These are phyloP conservation scores for Mormyrus hasselquistii DNA, from an alignment of 2,797 vertebrate genomes.

Conservation along the genomic window DNA sequence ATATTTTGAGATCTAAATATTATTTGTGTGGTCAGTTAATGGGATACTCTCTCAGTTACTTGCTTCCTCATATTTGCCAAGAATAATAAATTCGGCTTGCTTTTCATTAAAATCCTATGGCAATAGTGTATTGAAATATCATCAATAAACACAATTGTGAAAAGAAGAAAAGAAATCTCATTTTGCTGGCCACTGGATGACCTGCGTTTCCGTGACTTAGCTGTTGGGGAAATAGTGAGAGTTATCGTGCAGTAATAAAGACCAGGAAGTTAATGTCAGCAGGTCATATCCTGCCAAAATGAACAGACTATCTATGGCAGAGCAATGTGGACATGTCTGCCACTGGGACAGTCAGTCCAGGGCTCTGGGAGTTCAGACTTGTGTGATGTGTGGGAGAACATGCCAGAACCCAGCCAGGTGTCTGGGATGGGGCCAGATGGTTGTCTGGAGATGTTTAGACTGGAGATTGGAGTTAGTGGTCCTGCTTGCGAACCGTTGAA, in stretches of 20 bases:
- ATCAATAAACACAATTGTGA: neutral
- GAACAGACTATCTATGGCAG: neutral
- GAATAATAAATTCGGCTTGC: neutral
- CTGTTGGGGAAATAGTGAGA: neutral
- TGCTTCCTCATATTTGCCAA: neutral
- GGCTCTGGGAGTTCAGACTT: neutral
- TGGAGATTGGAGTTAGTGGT: neutral
- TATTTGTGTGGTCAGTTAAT: neutral
- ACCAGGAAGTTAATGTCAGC: neutral
- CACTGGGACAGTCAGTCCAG: neutral
- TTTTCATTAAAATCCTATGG: neutral
- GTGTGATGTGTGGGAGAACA: neutral
- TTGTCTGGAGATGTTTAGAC: constrained; percentile 25
- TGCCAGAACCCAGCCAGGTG: constrained; percentile 12
- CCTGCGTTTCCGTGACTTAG: neutral
- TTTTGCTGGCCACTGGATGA: neutral
- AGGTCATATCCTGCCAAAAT: neutral
- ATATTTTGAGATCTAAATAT: neutral
- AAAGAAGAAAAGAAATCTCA: neutral
- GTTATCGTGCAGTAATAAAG: neutral
- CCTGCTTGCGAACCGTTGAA: neutral
- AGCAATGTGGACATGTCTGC: neutral
- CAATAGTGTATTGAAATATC: neutral
- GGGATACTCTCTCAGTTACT: neutral
- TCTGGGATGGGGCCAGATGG: neutral